Conservation (phyloP, 2,888 invertebrate species). For the Melanchra persicariae region DNA sequence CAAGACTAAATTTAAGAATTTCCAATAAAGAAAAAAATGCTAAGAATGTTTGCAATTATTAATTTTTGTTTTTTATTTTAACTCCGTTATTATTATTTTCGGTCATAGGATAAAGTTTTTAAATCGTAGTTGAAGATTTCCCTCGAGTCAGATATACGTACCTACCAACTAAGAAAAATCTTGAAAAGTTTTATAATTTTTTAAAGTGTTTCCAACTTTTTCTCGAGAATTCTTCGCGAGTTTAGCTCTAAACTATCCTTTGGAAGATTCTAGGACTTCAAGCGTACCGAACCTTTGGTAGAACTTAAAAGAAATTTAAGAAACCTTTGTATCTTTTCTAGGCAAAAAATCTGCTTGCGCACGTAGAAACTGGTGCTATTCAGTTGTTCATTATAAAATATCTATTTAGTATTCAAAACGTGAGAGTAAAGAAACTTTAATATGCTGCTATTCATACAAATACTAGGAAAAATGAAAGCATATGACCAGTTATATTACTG, state of each 20-base stretch:
- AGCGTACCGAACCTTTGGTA: background rate
- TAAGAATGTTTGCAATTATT: conserved; percentile 27
- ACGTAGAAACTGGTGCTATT: background rate
- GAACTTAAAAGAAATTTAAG: conserved; percentile 2
- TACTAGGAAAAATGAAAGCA: background rate
- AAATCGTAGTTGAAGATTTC: conserved; percentile 53
- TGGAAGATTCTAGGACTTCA: background rate
- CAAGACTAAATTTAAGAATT: conserved; percentile 18
- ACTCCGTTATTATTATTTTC: conserved; percentile 57
- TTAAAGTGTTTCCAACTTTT: conserved; percentile 37
- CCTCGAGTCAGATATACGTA: conserved; percentile 27
- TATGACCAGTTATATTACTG: conserved; percentile 15
- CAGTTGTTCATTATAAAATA: conserved; percentile 11
- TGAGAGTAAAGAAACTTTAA: conserved; percentile 17
- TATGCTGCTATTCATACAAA: conserved; percentile 23
- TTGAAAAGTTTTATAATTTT: conserved; percentile 52
- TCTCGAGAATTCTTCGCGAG: conserved; percentile 16
- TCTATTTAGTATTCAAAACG: conserved; percentile 25
- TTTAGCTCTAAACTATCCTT: conserved; percentile 36
- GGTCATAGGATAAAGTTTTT: conserved; percentile 45
- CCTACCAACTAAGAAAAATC: conserved; percentile 33
- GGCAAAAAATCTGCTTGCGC: background rate
- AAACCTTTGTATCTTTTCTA: background rate
- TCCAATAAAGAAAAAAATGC: conserved; percentile 11
- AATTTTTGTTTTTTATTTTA: conserved; percentile 64